Conservation (phyloP, 2,113 vertebrate species). For the Eudyptes chrysolophus region DNA sequence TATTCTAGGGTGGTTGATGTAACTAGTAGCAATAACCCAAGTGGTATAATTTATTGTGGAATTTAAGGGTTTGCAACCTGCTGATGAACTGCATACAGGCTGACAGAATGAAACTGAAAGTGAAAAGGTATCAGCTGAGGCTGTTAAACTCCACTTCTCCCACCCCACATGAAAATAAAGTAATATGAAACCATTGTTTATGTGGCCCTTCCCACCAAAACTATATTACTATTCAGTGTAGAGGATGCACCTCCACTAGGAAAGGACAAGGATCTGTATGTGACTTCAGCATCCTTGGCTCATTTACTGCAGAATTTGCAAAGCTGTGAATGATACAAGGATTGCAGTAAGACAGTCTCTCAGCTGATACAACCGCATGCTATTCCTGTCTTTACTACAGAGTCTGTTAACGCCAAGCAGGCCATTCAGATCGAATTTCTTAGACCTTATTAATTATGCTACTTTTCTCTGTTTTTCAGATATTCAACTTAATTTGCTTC, state of each 20-base stretch:
- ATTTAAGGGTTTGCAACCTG: neutral
- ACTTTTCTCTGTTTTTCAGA: neutral
- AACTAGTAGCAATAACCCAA: neutral
- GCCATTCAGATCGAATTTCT: neutral
- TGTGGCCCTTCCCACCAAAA: neutral
- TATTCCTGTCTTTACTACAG: neutral
- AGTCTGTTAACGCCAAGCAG: neutral
- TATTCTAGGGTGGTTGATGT: neutral
- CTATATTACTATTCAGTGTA: neutral
- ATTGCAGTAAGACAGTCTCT: neutral
- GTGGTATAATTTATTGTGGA: rapidly evolving
- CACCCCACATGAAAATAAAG: neutral
- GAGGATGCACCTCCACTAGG: neutral
- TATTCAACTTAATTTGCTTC: neutral
- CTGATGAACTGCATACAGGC: neutral
- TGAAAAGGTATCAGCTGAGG: neutral
- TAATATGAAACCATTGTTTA: neutral
- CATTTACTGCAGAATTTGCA: neutral
- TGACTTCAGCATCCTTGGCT: neutral
- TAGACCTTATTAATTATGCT: neutral
- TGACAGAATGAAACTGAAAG: neutral
- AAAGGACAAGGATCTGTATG: neutral
- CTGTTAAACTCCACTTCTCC: neutral
- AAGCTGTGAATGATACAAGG: neutral
- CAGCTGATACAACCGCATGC: neutral